phyloP scores from a whole-genome alignment of 2,113 vertebrate species.

The Lampris megalopsis region DNA sequence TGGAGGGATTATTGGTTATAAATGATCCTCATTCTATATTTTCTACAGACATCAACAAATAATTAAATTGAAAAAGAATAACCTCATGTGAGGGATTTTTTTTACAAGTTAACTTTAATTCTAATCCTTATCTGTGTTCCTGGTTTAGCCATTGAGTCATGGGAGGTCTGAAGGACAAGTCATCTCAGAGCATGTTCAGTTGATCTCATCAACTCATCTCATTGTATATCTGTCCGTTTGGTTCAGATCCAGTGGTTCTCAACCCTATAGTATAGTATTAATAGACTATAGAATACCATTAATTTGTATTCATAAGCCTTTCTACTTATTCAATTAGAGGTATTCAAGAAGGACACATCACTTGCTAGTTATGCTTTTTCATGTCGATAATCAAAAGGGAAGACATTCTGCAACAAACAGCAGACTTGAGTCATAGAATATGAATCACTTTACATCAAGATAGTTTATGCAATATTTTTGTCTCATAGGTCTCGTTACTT shows the following conservation, averaged over 20 bases:
- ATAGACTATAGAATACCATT: too few species aligned
- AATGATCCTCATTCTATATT: not conserved
- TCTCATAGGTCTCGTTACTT: not conserved
- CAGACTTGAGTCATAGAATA: not conserved
- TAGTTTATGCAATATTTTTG: not conserved
- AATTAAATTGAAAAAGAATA: too few species aligned
- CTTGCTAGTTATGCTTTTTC: not conserved
- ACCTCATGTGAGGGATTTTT: too few species aligned
- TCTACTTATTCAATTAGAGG: conserved; percentile 5
- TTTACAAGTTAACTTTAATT: too few species aligned
- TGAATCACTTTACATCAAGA: not conserved
- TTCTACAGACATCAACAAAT: not conserved
- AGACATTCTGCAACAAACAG: not conserved
- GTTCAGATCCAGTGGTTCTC: too few species aligned
- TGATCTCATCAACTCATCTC: conserved; percentile 42
- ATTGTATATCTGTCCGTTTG: not conserved
- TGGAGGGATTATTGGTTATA: too few species aligned
- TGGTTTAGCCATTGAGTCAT: too few species aligned
- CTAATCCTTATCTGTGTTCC: too few species aligned
- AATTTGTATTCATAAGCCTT: conserved; percentile 5
- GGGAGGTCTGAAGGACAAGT: too few species aligned
- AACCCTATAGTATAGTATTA: too few species aligned
- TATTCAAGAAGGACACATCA: conserved; percentile 25
- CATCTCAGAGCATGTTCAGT: conserved; percentile 42
- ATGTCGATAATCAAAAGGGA: not conserved